A percentile compares a stretch with the other conserved stretches of the same genome.
phyloP scores from a whole-genome alignment of 2,113 vertebrate species.

The Actenoides hombroni region DNA sequence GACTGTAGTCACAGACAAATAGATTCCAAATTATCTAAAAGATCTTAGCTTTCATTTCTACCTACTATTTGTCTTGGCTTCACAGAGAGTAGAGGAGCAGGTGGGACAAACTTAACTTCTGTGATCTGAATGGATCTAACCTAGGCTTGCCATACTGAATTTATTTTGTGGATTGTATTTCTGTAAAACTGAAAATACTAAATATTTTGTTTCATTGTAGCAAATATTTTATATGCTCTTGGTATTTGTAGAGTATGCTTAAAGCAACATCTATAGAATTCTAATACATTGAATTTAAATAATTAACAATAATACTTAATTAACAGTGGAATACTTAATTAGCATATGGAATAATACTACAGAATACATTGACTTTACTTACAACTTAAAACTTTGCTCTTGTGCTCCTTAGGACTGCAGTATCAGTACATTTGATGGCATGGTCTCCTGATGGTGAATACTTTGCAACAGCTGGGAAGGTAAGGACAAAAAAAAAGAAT shows the following conservation, averaged over 20 bases:
- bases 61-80: background rate
- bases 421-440: conserved; percentile 91
- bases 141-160: background rate
- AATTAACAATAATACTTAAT: background rate
- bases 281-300: background rate
- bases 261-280: background rate
- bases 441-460: conserved; percentile 99
- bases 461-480: conserved; percentile 96
- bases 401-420: conserved; percentile 83
- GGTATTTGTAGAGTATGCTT: background rate
- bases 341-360: background rate
- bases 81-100: background rate
- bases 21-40: background rate
- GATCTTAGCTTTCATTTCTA: background rate
- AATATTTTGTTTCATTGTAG: background rate
- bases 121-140: background rate
- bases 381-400: background rate
- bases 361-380: background rate
- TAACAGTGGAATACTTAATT: background rate
- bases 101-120: background rate
- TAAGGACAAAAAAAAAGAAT: conserved; percentile 54
- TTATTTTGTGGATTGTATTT: background rate
- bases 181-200: background rate
- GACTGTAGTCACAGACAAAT: background rate
- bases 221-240: background rate